These are phyloP conservation scores for Telenomus remus DNA, from an alignment of 1,140 invertebrate genomes.

Conservation along the genomic window DNA sequence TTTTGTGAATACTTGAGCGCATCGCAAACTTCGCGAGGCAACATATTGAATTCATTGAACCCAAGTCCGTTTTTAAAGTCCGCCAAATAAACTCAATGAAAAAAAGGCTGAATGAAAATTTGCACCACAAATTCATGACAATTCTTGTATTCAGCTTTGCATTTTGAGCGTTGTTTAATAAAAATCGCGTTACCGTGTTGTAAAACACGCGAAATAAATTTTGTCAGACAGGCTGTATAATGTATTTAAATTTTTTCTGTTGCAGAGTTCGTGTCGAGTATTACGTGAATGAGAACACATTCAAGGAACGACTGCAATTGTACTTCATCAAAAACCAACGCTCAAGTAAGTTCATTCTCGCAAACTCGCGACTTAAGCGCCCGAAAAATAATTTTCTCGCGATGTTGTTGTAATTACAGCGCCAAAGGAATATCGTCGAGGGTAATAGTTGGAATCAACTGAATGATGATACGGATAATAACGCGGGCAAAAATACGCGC, in stretches of 20 bases:
- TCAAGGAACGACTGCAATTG: constrained; percentile 97
- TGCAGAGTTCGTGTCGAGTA: constrained; percentile 98
- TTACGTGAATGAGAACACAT: constrained; percentile 98
- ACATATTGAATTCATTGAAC: constrained; percentile 22
- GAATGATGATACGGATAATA: constrained; percentile 3
- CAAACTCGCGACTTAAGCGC: background rate
- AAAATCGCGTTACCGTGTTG: too few species aligned
- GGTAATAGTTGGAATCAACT: too few species aligned
- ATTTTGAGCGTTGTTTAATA: too few species aligned
- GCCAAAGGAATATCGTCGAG: too few species aligned
- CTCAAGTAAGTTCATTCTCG: constrained; percentile 90
- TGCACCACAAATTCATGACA: too few species aligned
- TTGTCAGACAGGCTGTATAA: background rate
- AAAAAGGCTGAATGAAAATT: too few species aligned
- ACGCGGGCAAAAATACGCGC: background rate
- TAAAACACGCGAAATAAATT: too few species aligned
- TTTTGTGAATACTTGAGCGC: constrained; percentile 14
- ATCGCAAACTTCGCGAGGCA: too few species aligned
- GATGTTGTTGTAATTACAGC: background rate
- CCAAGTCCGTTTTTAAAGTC: background rate
- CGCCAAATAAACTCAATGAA: constrained; percentile 8
- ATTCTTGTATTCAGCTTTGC: too few species aligned
- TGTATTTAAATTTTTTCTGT: constrained; percentile 69
- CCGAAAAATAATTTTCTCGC: background rate
- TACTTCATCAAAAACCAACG: constrained; percentile 99